Evolutionary conservation across 2,797 vertebrate genomes (phyloP).

Genomic region (Rhinophrynus dorsalis): DNA sequence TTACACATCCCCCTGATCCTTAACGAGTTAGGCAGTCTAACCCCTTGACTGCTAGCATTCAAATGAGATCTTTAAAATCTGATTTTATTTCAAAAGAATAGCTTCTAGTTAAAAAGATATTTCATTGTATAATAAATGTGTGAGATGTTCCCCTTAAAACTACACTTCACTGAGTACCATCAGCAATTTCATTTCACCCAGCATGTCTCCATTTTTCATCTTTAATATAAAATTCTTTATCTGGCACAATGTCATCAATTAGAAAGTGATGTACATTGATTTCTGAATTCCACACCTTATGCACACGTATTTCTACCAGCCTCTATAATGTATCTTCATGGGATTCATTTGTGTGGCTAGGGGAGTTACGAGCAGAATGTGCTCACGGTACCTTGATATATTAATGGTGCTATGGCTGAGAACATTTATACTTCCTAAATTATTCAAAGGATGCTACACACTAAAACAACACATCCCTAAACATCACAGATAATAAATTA

Average conservation of each 20-base stretch:
- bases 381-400: no score
- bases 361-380: no score
- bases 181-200: background rate
- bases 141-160: background rate
- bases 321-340: conserved; percentile 23
- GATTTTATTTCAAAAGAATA: no score
- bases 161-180: conserved; percentile 15
- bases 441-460: conserved; percentile 18
- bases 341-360: no score
- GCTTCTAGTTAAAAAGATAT: no score
- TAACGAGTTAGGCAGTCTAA: no score
- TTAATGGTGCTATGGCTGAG: conserved; percentile 7
- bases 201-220: conserved; percentile 8
- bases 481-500: conserved; percentile 25
- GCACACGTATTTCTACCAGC: conserved; percentile 36
- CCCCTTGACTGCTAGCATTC: no score
- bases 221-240: conserved; percentile 12
- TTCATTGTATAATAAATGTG: no score
- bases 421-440: conserved; percentile 36
- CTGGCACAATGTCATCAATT: conserved; percentile 41
- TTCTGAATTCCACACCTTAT: conserved; percentile 40
- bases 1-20: no score
- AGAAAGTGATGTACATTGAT: conserved; percentile 58
- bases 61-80: no score
- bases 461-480: conserved; percentile 19